Conservation (phyloP, 2,113 vertebrate genomes). For the Empidonax traillii region DNA sequence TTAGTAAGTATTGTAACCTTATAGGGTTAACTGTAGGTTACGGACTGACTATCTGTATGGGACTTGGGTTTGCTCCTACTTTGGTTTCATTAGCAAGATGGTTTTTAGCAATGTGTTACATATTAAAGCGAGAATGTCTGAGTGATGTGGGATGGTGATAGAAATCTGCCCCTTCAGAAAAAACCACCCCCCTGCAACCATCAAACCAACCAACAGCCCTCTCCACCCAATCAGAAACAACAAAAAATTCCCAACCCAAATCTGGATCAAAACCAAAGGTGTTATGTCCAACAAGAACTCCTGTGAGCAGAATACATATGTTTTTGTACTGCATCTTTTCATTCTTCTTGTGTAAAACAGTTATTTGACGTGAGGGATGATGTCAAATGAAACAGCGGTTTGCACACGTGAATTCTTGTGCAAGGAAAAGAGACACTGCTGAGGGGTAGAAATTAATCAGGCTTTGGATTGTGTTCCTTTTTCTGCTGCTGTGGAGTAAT, state of each 20-base stretch:
- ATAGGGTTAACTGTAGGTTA: neutral
- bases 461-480: neutral
- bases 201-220: neutral
- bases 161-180: neutral
- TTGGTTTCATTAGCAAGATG: neutral
- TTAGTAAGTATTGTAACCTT: neutral
- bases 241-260: neutral
- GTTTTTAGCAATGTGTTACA: neutral
- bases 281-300: neutral
- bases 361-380: neutral
- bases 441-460: neutral
- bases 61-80: neutral
- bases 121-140: neutral
- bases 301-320: fast-evolving
- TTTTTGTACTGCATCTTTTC: neutral
- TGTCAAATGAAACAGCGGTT: neutral
- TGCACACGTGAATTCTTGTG: neutral
- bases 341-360: neutral
- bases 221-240: neutral
- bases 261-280: neutral
- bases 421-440: neutral
- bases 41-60: neutral
- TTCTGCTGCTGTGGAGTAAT: neutral
- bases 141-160: neutral
- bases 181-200: too few relatives aligned